Evolutionary conservation across 64 coral and sea anemone species (phyloP), one percentile per base, ranked within the genome.

Genomic region (Acropora yongei): DNA sequence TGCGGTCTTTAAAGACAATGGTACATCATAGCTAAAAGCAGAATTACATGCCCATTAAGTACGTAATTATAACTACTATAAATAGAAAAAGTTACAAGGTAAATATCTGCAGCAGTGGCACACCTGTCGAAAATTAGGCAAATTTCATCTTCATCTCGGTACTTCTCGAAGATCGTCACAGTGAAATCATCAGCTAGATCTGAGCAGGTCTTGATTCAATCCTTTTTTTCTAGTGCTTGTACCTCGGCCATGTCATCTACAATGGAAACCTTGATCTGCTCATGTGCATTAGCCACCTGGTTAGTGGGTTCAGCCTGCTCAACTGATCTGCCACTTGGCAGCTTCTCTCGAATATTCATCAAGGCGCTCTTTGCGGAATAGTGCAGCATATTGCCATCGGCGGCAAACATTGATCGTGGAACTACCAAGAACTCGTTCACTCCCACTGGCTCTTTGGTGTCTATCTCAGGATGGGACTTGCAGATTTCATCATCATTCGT

Each of bases 241-340:
- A 94, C 68, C 50, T 94, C 79, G 3, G 87, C 93, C 93, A 94
- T 94, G 0, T 57, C 93, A 72, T 94, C 87, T 30, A 89, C 87
- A 78, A 89, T 87, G 13, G 79, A 85, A 0, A 85, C 53, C 44
- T 86, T 89, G 16, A 39, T 87, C 86, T 84, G 78, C 18, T 41
- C 55, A 78, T 4, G 79, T 49, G 67, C 63, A 44, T 68, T 39
- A 47, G 78, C 60, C 7, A 14, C 16, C 39, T 53, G 48, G 20
- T 57, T 42, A 63, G 53, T 78, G 48, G 43, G 51, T 63, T 41
- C 53, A 76, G 46, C 47, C 74, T 57, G 50, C 63, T 71, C 65
- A 41, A 49, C 75, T 49, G 44, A 87, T 93, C 72, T 91, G 13
- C 7, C 17, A 69, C 19, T 53, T 67, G 73, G 17, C 17, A 93